Conservation (phyloP, 1,140 invertebrate genomes). For the Drosophila punjabiensis region DNA sequence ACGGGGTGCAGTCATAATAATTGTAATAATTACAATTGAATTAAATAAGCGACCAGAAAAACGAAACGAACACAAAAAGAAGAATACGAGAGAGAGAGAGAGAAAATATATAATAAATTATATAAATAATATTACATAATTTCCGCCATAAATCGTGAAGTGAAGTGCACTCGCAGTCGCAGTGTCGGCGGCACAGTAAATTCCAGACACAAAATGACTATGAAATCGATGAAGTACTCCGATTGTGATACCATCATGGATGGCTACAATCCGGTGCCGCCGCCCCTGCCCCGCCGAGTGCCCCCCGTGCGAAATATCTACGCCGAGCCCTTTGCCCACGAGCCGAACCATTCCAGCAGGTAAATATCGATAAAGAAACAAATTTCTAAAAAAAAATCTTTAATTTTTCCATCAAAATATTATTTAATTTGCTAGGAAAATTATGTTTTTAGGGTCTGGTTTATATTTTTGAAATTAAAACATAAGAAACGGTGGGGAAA, state of each 20-base stretch:
- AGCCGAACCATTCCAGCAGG: constrained; percentile 85
- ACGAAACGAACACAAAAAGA: constrained; percentile 34
- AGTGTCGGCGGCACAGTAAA: constrained; percentile 27
- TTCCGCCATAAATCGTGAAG: constrained; percentile 46
- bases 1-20: constrained; percentile 29
- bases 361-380: constrained; percentile 52
- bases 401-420: not conserved
- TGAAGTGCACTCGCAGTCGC: constrained; percentile 31
- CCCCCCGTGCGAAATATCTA: constrained; percentile 86
- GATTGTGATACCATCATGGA: constrained; percentile 86
- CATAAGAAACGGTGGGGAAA: too few species aligned
- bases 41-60: constrained; percentile 35
- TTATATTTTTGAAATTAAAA: too few species aligned
- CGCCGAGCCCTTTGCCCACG: constrained; percentile 87
- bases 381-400: not conserved
- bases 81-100: constrained; percentile 13
- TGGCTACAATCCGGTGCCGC: constrained; percentile 86
- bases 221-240: constrained; percentile 86
- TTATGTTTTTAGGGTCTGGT: too few species aligned
- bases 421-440: not conserved
- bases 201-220: constrained; percentile 77
- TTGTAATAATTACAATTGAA: constrained; percentile 57
- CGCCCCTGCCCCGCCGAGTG: constrained; percentile 86
- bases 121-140: constrained; percentile 39
- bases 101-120: not conserved